Evolutionary conservation across 92 coral and sea anemone genomes (phyloP), one percentile per base, ranked within the genome.

Genomic region (Diadumene lineata): DNA sequence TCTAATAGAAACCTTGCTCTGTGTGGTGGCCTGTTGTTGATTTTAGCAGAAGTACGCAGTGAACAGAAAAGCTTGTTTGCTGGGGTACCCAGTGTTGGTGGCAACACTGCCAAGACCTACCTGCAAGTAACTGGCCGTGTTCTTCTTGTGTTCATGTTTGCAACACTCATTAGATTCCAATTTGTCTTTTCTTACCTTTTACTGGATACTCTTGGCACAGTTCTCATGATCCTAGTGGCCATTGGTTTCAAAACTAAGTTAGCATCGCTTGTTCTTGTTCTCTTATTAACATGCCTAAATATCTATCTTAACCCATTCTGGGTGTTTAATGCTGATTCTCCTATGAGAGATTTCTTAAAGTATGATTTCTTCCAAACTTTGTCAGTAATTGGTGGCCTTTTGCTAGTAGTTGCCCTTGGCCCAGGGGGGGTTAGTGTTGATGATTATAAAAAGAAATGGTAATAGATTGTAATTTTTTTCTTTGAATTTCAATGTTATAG

Each of bases 381-480:
- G 81, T 96, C 99, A 9, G 99, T 96, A 23, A 96, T 96, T 79
- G 99, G 99, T 30, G 99, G 99, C 33, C 74, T 96, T 80, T 73
- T 96, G 50, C 83, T 96, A 57, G 97, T 96, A 10, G 99, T 96
- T 50, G 97, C 99, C 27, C 86, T 96, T 30, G 99, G 99, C 17
- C 99, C 99, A 8, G 99, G 99, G 27, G 99, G 99, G 16, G 99
- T 96, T 31, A 96, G 99, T 28, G 99, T 96, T 24, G 99, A 96
- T 70, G 99, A 96, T 62, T 96, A 96, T 74, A 96, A 96, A 84
- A 96, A 96, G 79, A 96, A 96, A 64, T 96, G 99, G 99, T 96
- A 81, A 76, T 82, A 53, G 33, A 23, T 53, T 50, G 29, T 2
- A 7, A 3, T 9, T 3, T 15, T 13, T 53, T 13, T 15, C 58